Evolutionary conservation across 2,888 invertebrate species (phyloP).

Genomic region (Pycnomerus fuliginosus): DNA sequence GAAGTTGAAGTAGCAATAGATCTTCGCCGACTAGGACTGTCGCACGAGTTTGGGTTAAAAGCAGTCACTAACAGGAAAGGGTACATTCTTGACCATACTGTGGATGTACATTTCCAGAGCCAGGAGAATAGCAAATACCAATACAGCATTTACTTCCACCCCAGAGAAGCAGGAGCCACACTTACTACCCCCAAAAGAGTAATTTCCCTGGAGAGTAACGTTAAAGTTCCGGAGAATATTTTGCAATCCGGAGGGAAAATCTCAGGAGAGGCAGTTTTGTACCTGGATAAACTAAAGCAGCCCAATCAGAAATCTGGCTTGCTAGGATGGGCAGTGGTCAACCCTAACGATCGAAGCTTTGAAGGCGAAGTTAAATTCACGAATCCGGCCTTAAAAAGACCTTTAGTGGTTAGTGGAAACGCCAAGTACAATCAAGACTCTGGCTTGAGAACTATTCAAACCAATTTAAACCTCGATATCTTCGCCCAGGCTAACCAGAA

Average conservation of each 20-base stretch:
- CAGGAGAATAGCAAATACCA: constrained; percentile 72
- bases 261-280: constrained; percentile 64
- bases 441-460: not conserved
- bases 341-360: constrained; percentile 54
- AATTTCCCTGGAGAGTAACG: constrained; percentile 60
- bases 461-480: constrained; percentile 54
- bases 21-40: constrained; percentile 70
- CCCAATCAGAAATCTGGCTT: constrained; percentile 68
- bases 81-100: constrained; percentile 62
- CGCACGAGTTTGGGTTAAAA: constrained; percentile 72
- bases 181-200: constrained; percentile 69
- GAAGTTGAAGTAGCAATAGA: constrained; percentile 67
- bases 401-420: not conserved
- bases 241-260: constrained; percentile 57
- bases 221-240: constrained; percentile 22
- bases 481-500: constrained; percentile 62
- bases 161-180: constrained; percentile 63
- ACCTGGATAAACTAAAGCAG: constrained; percentile 69
- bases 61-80: constrained; percentile 63
- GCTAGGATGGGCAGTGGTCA: constrained; percentile 57
- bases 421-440: not conserved
- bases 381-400: constrained; percentile 65
- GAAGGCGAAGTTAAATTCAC: constrained; percentile 63
- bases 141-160: constrained; percentile 65
- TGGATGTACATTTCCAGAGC: constrained; percentile 70